Percentiles rank a stretch among this genome's conserved stretches.
Conservation (phyloP, 2,797 vertebrate genomes). For the Oophaga sylvatica region DNA sequence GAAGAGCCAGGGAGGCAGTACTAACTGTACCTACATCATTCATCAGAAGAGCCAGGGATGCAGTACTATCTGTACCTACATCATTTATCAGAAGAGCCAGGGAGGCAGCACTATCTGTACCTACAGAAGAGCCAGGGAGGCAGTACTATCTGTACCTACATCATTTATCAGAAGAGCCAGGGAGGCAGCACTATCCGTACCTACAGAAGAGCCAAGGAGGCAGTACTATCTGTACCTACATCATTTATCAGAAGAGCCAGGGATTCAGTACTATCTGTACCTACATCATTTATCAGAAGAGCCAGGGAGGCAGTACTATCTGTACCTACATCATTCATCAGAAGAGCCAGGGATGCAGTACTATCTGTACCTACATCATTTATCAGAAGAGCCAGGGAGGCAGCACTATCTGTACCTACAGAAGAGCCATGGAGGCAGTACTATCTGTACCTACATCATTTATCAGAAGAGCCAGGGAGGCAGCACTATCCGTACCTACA, state of each 20-base stretch:
- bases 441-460: neutral
- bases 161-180: neutral
- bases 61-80: neutral
- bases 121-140: neutral
- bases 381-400: neutral
- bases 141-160: neutral
- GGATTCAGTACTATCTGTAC: neutral
- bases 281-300: neutral
- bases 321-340: neutral
- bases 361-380: neutral
- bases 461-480: neutral
- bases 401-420: neutral
- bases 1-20: neutral
- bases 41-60: neutral
- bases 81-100: neutral
- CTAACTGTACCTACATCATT: neutral
- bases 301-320: neutral
- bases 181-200: neutral
- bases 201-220: no score
- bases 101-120: neutral
- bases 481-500: neutral
- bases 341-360: neutral
- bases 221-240: neutral
- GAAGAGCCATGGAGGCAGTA: neutral
- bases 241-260: neutral